Evolutionary conservation across 2,888 invertebrate species (phyloP).

Genomic region (Eustalomyia histrio): DNA sequence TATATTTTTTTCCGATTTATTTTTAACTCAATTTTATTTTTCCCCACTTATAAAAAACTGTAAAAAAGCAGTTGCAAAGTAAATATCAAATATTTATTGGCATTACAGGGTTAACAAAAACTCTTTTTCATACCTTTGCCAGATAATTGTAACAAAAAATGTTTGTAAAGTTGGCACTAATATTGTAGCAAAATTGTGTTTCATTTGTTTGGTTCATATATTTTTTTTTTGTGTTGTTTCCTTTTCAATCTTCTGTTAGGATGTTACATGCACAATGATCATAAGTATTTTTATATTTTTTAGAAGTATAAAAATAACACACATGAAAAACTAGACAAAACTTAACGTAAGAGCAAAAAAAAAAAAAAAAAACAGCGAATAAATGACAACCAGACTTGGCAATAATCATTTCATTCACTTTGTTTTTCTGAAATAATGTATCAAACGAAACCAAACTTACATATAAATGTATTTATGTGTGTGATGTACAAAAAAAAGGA

Average conservation of each 20-base stretch:
- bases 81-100: no score
- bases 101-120: no score
- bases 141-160: neutral
- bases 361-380: slow-evolving; percentile 5
- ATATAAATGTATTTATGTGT: neutral
- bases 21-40: no score
- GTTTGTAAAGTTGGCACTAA: neutral
- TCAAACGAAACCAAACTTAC: slow-evolving; percentile 30
- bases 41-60: no score
- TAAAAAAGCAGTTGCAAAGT: no score
- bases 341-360: neutral
- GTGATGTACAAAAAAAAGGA: neutral
- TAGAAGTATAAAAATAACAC: neutral
- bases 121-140: neutral
- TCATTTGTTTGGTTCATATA: neutral
- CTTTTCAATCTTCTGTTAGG: neutral
- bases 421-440: slow-evolving; percentile 6
- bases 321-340: neutral
- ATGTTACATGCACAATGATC: slow-evolving; percentile 29
- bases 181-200: neutral
- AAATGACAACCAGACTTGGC: slow-evolving; percentile 48
- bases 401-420: slow-evolving; percentile 46
- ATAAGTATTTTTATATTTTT: slow-evolving; percentile 26
- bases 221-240: no score
- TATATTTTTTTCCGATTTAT: no score